phyloP scores from a whole-genome alignment of 2,797 vertebrate genomes.

The Enoplosus armatus region DNA sequence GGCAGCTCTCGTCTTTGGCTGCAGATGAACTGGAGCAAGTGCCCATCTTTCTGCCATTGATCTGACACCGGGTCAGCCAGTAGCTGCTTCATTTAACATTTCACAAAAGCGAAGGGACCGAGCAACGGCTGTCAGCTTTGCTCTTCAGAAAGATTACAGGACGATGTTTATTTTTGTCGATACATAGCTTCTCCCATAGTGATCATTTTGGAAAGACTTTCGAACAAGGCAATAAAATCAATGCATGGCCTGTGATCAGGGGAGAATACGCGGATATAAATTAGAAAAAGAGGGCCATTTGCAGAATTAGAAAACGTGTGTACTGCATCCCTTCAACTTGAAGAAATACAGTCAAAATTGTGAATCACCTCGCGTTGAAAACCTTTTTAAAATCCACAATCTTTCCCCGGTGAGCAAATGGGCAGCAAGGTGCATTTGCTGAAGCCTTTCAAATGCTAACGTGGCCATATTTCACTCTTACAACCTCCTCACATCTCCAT shows the following conservation, averaged over 20 bases:
- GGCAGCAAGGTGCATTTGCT: conserved; percentile 76
- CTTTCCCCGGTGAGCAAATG: conserved; percentile 70
- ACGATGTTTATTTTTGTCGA: neutral
- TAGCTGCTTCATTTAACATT: conserved; percentile 51
- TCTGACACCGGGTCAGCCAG: conserved; percentile 48
- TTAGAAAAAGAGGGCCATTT: conserved; percentile 68
- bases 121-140: neutral
- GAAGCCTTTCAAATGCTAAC: conserved; percentile 77
- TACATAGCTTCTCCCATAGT: conserved; percentile 17
- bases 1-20: conserved; percentile 61
- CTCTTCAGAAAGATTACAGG: neutral
- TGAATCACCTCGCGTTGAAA: conserved; percentile 74
- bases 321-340: conserved; percentile 47
- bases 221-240: conserved; percentile 55
- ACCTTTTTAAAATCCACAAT: conserved; percentile 76
- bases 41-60: conserved; percentile 68
- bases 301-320: conserved; percentile 60
- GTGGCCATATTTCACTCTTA: conserved; percentile 83
- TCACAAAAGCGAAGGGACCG: neutral
- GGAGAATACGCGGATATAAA: conserved; percentile 53
- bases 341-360: conserved; percentile 70
- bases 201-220: conserved; percentile 65
- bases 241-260: conserved; percentile 44
- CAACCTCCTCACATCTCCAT: conserved; percentile 82
- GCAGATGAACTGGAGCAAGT: conserved; percentile 59